A percentile compares a stretch with the other conserved stretches of the same genome.
Conservation (phyloP, 1,140 invertebrate species). For the Drosophila repleta region DNA sequence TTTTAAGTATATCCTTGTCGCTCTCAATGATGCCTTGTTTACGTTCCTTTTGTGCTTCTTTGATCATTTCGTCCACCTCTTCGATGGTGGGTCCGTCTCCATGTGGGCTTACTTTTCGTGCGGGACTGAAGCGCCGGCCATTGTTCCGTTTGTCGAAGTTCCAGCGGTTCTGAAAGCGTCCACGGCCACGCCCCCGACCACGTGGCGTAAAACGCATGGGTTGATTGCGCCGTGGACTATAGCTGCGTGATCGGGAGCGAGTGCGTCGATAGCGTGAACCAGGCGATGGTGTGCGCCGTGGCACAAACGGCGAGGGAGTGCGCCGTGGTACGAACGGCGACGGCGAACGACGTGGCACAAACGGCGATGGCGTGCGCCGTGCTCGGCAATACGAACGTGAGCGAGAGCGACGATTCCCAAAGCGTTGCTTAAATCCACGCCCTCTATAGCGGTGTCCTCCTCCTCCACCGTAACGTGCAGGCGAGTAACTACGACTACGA, state of each 20-base stretch:
- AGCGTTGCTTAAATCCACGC: constrained; percentile 29
- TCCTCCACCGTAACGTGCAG: constrained; percentile 4
- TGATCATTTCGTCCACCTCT: constrained; percentile 85
- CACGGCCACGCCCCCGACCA: constrained; percentile 45
- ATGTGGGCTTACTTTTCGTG: constrained; percentile 24
- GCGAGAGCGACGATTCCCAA: constrained; percentile 41
- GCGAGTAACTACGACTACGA: constrained; percentile 78
- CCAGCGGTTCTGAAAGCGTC: constrained; percentile 50
- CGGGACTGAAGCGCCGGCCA: constrained; percentile 35
- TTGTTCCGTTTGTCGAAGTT: constrained; percentile 16
- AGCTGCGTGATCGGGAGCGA: constrained; percentile 55
- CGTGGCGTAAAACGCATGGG: constrained; percentile 22
- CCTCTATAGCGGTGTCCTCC: constrained; percentile 24
- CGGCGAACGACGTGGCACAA: constrained; percentile 44
- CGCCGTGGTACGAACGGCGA: constrained; percentile 58
- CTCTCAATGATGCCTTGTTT: constrained; percentile 85
- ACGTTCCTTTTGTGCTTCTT: constrained; percentile 85
- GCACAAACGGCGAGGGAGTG: constrained; percentile 55
- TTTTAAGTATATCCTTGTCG: constrained; percentile 83
- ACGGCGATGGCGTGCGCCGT: constrained; percentile 57
- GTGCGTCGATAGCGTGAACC: constrained; percentile 44
- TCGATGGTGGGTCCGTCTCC: constrained; percentile 70
- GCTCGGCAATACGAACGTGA: constrained; percentile 55
- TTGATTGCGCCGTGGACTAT: constrained; percentile 45
- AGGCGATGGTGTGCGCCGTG: constrained; percentile 53